Evolutionary conservation across 2,113 vertebrate species (phyloP), one percentile per base, ranked within the genome.

Genomic region (Myotis lucifugus): DNA sequence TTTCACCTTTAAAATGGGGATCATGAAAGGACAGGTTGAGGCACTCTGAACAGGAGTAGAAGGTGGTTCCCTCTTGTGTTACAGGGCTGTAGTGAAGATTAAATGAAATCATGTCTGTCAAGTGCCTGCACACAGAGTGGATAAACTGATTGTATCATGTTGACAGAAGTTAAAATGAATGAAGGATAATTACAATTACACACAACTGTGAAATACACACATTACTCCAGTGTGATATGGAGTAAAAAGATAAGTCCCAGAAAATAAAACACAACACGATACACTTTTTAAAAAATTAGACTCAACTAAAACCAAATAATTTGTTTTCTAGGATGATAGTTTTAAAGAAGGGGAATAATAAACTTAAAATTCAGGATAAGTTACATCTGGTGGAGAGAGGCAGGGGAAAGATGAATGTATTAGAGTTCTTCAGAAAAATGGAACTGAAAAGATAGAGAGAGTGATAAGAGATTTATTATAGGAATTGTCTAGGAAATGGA

Each of bases 1-100:
- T 87, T 74, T 84, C 70, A 37, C 27, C 85, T 92, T 90, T 94
- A 79, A 96, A 94, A 90, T 70, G 40, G 8, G 18, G 17, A 29
- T 76, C 9, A 79, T 46, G 46, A 81, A 42, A 88, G 34, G 88
- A 12, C 11, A 85, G 32, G 7, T 46, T n/a, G n/a, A 67, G 73
- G 2, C 29, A 69, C 11, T 73, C 69, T 52, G 54, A 56, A 19
- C 34, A 32, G n/a, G 42, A 61, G 34, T 15, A 77, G 34, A 69
- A 79, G 69, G 34, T 48, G 48, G 32, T 27, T 77, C 46, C 73
- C 9, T 74, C 46, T 59, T 50, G 25, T 34, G 3, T 79, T 66
- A 69, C 0, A 37, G 37, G 37, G 13, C 3, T 52, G 27, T 76
- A 61, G 32, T 18, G 34, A 79, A 93, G 37, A 48, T 11, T 54